Evolutionary conservation across 2,113 vertebrate genomes (phyloP).

Genomic region (Corythoichthys intestinalis): DNA sequence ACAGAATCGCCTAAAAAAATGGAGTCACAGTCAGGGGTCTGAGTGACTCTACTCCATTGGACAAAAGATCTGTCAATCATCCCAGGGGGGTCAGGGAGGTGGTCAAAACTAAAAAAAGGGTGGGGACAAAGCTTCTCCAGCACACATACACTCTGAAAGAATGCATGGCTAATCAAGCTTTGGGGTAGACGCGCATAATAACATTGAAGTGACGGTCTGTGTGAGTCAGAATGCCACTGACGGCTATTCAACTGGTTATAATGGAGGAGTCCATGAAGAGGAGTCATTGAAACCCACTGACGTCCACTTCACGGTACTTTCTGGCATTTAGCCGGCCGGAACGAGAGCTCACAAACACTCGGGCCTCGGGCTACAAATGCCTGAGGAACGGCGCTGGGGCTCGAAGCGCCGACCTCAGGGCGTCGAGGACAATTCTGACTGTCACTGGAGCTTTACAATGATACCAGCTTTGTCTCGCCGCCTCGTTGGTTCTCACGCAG

Average conservation of each 20-base stretch:
- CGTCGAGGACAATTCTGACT: conserved; percentile 54
- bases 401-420: conserved; percentile 43
- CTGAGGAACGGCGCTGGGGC: conserved; percentile 30
- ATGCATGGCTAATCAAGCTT: conserved; percentile 71
- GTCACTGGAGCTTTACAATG: conserved; percentile 45
- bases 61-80: conserved; percentile 56
- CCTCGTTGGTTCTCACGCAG: conserved; percentile 6
- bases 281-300: conserved; percentile 66
- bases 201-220: conserved; percentile 65
- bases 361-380: conserved; percentile 61
- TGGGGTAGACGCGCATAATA: conserved; percentile 48
- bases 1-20: conserved; percentile 15
- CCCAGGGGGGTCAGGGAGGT: conserved; percentile 55
- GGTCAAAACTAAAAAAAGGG: conserved; percentile 53
- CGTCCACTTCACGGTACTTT: conserved; percentile 63
- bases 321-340: conserved; percentile 45
- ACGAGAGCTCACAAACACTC: conserved; percentile 38
- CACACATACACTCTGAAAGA: conserved; percentile 42
- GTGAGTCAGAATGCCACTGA: conserved; percentile 41
- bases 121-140: conserved; percentile 45
- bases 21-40: conserved; percentile 23
- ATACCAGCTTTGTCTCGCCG: conserved; percentile 27
- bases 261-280: conserved; percentile 62
- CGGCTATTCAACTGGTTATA: conserved; percentile 48
- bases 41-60: conserved; percentile 43